Percentiles rank a stretch among this genome's conserved stretches.
phyloP scores from a whole-genome alignment of 2,888 invertebrate genomes.

The Hyles lineata region DNA sequence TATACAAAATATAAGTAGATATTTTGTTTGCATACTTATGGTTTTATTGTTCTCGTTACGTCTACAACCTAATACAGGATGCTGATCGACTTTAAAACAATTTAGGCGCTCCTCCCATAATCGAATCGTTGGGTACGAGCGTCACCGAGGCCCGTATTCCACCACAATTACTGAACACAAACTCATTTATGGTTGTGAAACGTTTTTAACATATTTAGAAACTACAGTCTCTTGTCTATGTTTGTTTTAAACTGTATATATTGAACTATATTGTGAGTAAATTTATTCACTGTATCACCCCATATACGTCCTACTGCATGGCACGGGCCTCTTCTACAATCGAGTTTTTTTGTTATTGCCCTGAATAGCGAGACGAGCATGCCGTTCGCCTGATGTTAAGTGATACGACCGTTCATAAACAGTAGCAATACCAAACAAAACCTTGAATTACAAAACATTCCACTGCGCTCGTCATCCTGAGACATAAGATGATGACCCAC shows the following conservation, averaged over 20 bases:
- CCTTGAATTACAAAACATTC: no score
- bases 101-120: conserved; percentile 71
- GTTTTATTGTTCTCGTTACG: conserved; percentile 32
- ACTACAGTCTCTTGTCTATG: background rate
- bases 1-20: background rate
- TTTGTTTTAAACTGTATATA: background rate
- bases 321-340: no score
- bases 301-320: no score
- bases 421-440: no score
- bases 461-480: no score
- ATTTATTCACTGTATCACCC: no score
- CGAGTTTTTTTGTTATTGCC: no score
- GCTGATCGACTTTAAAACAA: conserved; percentile 75
- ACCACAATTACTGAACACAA: conserved; percentile 72
- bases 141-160: conserved; percentile 60
- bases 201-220: conserved; percentile 27
- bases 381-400: no score
- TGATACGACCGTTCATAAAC: no score
- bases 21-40: background rate
- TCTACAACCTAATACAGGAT: conserved; percentile 42
- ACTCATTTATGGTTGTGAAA: conserved; percentile 57
- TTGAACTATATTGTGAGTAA: no score
- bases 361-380: no score
- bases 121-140: conserved; percentile 64
- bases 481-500: no score